Evolutionary conservation across 1,140 invertebrate species (phyloP).

Genomic region (Adelges cooleyi): DNA sequence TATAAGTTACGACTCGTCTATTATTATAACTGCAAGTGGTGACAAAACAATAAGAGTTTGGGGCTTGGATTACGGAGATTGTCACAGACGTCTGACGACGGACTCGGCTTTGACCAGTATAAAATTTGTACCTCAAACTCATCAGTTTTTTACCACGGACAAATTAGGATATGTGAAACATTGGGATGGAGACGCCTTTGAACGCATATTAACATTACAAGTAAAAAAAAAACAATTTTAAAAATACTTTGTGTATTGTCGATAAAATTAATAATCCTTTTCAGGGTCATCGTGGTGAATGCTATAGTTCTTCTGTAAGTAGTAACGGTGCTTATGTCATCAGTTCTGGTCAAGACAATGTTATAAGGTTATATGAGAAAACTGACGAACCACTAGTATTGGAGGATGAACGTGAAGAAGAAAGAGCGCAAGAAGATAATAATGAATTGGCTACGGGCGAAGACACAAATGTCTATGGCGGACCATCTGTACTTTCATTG

Average conservation of each 20-base stretch:
- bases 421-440: constrained; percentile 58
- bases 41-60: constrained; percentile 96
- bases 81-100: constrained; percentile 74
- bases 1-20: constrained; percentile 77
- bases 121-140: constrained; percentile 79
- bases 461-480: constrained; percentile 48
- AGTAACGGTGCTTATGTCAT: constrained; percentile 68
- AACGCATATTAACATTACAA: constrained; percentile 80
- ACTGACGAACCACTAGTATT: constrained; percentile 82
- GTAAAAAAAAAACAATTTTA: too few species aligned
- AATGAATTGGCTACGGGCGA: constrained; percentile 59
- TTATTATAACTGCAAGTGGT: constrained; percentile 87
- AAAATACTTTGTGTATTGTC: neutral
- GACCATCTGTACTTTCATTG: constrained; percentile 59
- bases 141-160: constrained; percentile 84
- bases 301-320: constrained; percentile 62
- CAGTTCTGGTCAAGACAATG: constrained; percentile 78
- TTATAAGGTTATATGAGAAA: constrained; percentile 75
- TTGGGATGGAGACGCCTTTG: constrained; percentile 92
- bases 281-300: constrained; percentile 67
- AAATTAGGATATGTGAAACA: constrained; percentile 91
- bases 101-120: constrained; percentile 86
- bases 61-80: constrained; percentile 98
- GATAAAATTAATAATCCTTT: neutral
- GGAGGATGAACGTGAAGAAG: constrained; percentile 80